Conservation (phyloP, 2,888 invertebrate species). For the Pachycephus smyrnensis region DNA sequence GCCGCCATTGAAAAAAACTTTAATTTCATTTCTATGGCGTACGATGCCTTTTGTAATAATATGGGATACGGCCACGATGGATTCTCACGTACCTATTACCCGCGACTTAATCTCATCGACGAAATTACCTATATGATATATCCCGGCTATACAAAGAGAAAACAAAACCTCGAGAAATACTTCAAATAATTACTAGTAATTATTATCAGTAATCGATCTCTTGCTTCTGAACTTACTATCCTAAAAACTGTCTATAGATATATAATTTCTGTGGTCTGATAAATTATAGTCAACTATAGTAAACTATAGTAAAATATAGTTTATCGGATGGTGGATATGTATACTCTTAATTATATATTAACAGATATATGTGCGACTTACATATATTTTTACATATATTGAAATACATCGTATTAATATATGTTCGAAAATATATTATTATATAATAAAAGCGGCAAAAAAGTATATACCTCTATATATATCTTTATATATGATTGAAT, state of each 20-base stretch:
- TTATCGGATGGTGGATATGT: no score
- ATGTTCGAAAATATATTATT: no score
- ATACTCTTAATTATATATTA: no score
- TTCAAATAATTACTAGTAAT: neutral
- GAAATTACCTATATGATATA: neutral
- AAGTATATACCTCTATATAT: no score
- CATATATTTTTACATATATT: no score
- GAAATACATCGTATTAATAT: no score
- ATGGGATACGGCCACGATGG: neutral
- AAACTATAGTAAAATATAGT: no score
- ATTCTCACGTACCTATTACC: neutral
- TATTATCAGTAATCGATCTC: neutral
- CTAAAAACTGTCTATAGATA: neutral
- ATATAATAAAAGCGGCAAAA: no score
- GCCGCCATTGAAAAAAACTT: conserved; percentile 28
- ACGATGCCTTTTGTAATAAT: conserved; percentile 12
- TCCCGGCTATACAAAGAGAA: neutral
- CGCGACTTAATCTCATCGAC: neutral
- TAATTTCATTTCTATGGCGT: conserved; percentile 17
- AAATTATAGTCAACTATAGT: no score
- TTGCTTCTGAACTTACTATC: neutral
- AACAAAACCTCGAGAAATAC: neutral
- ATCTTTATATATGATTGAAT: no score
- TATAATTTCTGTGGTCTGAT: no score
- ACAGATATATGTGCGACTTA: no score